Evolutionary conservation across 2,888 invertebrate species (phyloP).

Genomic region (Pelosia muscerda): DNA sequence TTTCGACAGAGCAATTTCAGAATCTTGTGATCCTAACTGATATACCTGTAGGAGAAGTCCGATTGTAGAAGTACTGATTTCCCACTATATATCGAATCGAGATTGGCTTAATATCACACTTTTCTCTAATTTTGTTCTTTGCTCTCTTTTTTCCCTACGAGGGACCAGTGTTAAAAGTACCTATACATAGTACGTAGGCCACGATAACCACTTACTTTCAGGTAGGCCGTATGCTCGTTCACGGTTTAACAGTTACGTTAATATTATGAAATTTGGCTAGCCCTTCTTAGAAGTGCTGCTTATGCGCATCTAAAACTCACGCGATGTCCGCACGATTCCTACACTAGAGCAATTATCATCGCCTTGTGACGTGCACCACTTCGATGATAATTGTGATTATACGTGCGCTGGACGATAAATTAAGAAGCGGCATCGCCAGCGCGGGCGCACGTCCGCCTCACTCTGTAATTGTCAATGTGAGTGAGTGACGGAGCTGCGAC

Average conservation of each 20-base stretch:
- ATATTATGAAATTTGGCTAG: neutral
- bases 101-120: too few species aligned
- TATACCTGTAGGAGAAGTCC: too few species aligned
- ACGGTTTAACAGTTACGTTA: neutral
- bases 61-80: too few species aligned
- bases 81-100: too few species aligned
- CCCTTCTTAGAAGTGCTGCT: neutral
- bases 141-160: neutral
- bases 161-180: neutral
- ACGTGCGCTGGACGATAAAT: conserved; percentile 25
- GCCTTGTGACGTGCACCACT: conserved; percentile 20
- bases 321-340: neutral
- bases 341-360: conserved; percentile 25
- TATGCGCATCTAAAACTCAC: neutral
- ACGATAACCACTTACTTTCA: neutral
- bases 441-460: neutral
- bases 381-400: conserved; percentile 37
- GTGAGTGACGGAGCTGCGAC: conserved; percentile 8
- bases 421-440: neutral
- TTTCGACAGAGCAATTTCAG: too few species aligned
- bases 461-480: conserved; percentile 10
- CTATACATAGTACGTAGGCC: neutral
- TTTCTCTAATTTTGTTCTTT: neutral
- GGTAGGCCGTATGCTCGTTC: neutral
- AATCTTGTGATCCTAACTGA: too few species aligned